Evolutionary conservation across 2,113 vertebrate genomes (phyloP).

Genomic region (Pluvianellus socialis): DNA sequence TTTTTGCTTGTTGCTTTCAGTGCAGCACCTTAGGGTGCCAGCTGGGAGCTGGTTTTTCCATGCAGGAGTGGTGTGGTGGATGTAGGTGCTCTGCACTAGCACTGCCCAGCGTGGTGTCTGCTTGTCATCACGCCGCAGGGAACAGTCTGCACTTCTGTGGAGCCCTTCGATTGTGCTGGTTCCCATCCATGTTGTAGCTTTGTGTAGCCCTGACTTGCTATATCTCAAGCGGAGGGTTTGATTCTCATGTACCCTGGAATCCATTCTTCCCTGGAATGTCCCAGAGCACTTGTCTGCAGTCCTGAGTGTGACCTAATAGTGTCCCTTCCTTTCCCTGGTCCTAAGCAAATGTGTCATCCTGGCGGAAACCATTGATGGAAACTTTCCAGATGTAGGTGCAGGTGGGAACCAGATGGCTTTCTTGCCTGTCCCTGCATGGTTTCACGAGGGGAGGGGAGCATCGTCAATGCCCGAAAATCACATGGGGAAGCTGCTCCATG

Average conservation of each 20-base stretch:
- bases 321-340: neutral
- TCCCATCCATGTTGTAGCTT: neutral
- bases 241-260: neutral
- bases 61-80: neutral
- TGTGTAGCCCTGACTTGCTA: neutral
- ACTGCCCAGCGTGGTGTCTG: neutral
- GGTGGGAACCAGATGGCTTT: neutral
- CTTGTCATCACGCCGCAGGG: too few relatives aligned
- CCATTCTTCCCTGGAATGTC: neutral
- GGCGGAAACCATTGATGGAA: neutral
- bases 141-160: neutral
- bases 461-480: neutral
- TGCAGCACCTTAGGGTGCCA: neutral
- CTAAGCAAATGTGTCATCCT: neutral
- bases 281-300: neutral
- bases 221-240: neutral
- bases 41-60: neutral
- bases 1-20: neutral
- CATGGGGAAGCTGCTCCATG: neutral
- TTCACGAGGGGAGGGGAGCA: neutral
- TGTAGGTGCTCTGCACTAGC: neutral
- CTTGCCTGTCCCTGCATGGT: neutral
- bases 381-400: neutral
- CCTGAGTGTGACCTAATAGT: neutral
- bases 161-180: neutral